Conservation (phyloP, 1,140 invertebrate genomes). For the Camponotus vicinus region DNA sequence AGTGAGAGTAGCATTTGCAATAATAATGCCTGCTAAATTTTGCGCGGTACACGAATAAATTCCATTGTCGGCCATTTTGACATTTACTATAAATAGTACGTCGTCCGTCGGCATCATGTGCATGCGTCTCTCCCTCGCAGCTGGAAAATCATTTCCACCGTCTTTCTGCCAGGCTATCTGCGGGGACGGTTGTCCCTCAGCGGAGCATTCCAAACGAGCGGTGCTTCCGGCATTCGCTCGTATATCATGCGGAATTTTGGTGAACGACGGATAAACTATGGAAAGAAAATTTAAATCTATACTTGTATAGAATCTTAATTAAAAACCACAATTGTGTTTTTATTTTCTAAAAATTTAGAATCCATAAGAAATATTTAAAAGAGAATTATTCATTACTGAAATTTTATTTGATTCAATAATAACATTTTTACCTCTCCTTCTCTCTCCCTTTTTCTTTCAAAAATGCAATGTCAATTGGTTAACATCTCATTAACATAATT, state of each 20-base stretch:
- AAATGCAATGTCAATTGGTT: neutral
- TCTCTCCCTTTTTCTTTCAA: neutral
- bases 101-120: conserved; percentile 97
- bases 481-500: neutral
- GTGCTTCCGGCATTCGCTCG: conserved; percentile 94
- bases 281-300: conserved; percentile 56
- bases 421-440: too few relatives aligned
- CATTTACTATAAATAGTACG: conserved; percentile 96
- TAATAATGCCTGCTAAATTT: conserved; percentile 94
- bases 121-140: conserved; percentile 96
- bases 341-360: neutral
- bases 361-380: neutral
- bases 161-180: conserved; percentile 97
- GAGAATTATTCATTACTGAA: neutral
- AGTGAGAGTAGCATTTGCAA: conserved; percentile 95
- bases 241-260: conserved; percentile 94
- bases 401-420: neutral
- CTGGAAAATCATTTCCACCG: conserved; percentile 97
- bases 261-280: conserved; percentile 94
- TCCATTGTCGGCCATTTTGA: conserved; percentile 95
- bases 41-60: conserved; percentile 97
- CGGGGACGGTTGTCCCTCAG: conserved; percentile 94
- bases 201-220: conserved; percentile 96
- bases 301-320: neutral
- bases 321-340: neutral